Percentiles rank a stretch among this genome's conserved stretches.
phyloP scores from a whole-genome alignment of 2,888 invertebrate species.

The Podotricha telesiphe region DNA sequence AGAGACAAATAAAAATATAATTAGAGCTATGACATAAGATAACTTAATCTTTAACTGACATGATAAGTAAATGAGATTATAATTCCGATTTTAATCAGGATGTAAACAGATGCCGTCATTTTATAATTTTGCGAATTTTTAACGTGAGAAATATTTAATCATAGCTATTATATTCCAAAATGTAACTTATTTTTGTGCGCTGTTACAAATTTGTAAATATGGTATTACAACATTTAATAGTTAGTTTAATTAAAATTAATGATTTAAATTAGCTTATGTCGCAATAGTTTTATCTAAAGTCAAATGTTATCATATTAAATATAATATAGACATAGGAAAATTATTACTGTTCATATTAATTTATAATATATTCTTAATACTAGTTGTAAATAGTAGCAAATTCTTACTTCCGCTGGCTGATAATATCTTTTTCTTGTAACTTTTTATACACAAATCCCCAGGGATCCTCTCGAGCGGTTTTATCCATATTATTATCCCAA shows the following conservation, averaged over 20 bases:
- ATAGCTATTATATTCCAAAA: neutral
- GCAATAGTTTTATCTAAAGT: neutral
- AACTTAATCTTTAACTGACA: constrained; percentile 32
- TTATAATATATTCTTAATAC: neutral
- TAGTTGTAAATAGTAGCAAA: constrained; percentile 8
- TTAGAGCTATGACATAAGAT: constrained; percentile 27
- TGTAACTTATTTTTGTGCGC: neutral
- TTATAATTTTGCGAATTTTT: neutral
- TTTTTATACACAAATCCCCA: constrained; percentile 73
- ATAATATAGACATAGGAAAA: constrained; percentile 6
- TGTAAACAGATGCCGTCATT: constrained; percentile 27
- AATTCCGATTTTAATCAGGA: constrained; percentile 31
- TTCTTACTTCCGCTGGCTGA: constrained; percentile 69
- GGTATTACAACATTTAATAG: neutral
- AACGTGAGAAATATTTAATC: neutral
- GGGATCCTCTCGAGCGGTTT: constrained; percentile 59
- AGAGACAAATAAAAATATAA: constrained; percentile 21
- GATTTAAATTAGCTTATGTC: neutral
- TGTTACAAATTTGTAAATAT: neutral
- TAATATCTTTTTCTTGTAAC: constrained; percentile 70
- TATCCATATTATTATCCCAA: constrained; percentile 54
- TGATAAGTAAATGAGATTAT: constrained; percentile 32
- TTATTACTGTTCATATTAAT: neutral
- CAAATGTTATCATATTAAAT: constrained; percentile 9
- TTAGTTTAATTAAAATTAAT: neutral